These are phyloP conservation scores for Dilophus febrilis DNA, from an alignment of 2,888 invertebrate species.

Conservation along the genomic window DNA sequence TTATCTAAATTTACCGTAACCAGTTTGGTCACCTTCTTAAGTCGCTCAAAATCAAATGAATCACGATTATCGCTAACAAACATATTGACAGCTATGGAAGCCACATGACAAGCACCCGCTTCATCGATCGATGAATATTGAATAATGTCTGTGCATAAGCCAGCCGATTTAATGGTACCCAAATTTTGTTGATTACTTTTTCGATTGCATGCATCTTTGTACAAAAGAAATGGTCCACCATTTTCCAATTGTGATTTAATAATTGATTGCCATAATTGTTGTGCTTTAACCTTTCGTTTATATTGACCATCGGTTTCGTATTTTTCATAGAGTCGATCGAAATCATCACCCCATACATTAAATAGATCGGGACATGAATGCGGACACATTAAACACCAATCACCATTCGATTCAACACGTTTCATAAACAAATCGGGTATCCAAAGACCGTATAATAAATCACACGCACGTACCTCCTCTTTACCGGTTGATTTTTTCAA, in stretches of 20 bases:
- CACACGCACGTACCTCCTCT: slow-evolving; percentile 85
- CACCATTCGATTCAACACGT: slow-evolving; percentile 64
- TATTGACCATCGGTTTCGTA: slow-evolving; percentile 70
- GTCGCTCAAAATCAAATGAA: slow-evolving; percentile 71
- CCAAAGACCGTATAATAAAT: slow-evolving; percentile 94
- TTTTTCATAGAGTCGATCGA: slow-evolving; percentile 66
- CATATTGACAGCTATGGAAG: slow-evolving; percentile 91
- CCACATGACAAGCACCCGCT: slow-evolving; percentile 94
- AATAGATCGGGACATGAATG: slow-evolving; percentile 77
- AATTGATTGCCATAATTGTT: slow-evolving; percentile 83
- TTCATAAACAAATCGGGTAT: slow-evolving; percentile 98
- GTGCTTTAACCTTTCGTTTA: slow-evolving; percentile 57
- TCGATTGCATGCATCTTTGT: slow-evolving; percentile 89
- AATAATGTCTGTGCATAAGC: slow-evolving; percentile 94
- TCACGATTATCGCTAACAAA: slow-evolving; percentile 62
- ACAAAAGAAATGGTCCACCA: slow-evolving; percentile 94
- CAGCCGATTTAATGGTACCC: slow-evolving; percentile 95
- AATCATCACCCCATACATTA: slow-evolving; percentile 91
- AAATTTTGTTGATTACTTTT: slow-evolving; percentile 97
- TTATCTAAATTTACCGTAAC: slow-evolving; percentile 86
- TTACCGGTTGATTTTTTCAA: slow-evolving; percentile 90
- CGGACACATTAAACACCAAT: slow-evolving; percentile 97
- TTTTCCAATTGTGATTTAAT: slow-evolving; percentile 93
- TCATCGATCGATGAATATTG: slow-evolving; percentile 87
- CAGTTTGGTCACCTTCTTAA: slow-evolving; percentile 75